phyloP scores from a whole-genome alignment of 1,140 invertebrate species.

The Sipha flava region DNA sequence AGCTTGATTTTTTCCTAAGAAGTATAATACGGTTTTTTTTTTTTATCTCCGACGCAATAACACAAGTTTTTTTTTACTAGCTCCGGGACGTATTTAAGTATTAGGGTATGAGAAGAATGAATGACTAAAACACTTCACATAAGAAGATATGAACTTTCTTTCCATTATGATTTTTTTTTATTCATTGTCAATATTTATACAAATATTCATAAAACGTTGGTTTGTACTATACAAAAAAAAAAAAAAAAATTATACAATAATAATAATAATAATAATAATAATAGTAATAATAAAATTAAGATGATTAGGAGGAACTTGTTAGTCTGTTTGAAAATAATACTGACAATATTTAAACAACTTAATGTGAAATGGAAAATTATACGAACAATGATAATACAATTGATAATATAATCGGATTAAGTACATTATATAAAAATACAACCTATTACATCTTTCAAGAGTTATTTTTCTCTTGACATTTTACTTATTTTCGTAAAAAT shows the following conservation, averaged over 20 bases:
- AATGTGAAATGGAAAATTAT: not conserved
- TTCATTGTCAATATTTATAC: not conserved
- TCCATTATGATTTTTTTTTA: not conserved
- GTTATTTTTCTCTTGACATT: not conserved
- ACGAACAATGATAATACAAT: not conserved
- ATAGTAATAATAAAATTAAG: not conserved
- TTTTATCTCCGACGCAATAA: no score
- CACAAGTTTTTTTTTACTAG: no score
- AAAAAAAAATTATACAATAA: no score
- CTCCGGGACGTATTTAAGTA: no score
- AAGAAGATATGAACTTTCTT: not conserved
- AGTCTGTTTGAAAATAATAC: slow-evolving; percentile 11
- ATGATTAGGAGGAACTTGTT: not conserved
- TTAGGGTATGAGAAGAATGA: no score
- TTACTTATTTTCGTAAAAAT: not conserved
- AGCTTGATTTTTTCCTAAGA: no score
- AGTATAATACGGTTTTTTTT: no score
- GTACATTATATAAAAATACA: slow-evolving; percentile 25
- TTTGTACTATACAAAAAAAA: slow-evolving; percentile 1
- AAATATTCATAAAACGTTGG: not conserved
- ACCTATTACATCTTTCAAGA: not conserved
- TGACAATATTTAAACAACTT: not conserved
- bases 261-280: no score
- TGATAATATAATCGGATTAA: not conserved
- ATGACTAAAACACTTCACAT: not conserved